phyloP scores from a whole-genome alignment of 2,888 invertebrate genomes.

The Proisotoma minuta region DNA sequence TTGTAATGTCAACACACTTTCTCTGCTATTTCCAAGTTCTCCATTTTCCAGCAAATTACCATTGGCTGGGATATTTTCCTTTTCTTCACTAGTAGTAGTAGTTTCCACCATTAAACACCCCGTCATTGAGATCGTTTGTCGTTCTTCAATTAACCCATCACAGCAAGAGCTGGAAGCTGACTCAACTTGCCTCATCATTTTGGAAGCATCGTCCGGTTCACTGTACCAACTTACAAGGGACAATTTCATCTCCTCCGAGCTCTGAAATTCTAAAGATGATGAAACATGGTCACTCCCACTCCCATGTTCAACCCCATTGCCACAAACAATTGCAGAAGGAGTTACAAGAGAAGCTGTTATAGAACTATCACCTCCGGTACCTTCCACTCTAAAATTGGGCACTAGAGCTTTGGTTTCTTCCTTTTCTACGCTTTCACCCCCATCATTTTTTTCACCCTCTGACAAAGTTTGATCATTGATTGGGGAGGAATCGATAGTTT shows the following conservation, averaged over 20 bases:
- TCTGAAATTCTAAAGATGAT: too few relatives aligned
- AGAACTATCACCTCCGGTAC: conserved; percentile 42
- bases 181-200: conserved; percentile 24
- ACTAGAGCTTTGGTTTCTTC: conserved; percentile 22
- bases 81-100: conserved; percentile 40
- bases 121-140: conserved; percentile 19
- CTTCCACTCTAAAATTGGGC: conserved; percentile 46
- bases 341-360: conserved; percentile 31
- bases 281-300: conserved; percentile 40
- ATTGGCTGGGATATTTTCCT: conserved; percentile 36
- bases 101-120: conserved; percentile 21
- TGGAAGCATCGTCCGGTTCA: conserved; percentile 40
- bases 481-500: too few relatives aligned
- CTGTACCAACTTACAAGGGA: conserved; percentile 47
- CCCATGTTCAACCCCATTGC: conserved; percentile 29
- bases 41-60: neutral
- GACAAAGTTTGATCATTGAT: too few relatives aligned
- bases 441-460: too few relatives aligned
- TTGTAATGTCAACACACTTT: neutral
- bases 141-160: too few relatives aligned
- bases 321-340: conserved; percentile 11
- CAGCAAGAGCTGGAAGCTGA: neutral
- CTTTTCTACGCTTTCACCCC: too few relatives aligned
- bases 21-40: neutral
- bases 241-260: conserved; percentile 45